Evolutionary conservation across 2,888 invertebrate genomes (phyloP), one percentile per base, ranked within the genome.

Genomic region (Anorthoa munda): DNA sequence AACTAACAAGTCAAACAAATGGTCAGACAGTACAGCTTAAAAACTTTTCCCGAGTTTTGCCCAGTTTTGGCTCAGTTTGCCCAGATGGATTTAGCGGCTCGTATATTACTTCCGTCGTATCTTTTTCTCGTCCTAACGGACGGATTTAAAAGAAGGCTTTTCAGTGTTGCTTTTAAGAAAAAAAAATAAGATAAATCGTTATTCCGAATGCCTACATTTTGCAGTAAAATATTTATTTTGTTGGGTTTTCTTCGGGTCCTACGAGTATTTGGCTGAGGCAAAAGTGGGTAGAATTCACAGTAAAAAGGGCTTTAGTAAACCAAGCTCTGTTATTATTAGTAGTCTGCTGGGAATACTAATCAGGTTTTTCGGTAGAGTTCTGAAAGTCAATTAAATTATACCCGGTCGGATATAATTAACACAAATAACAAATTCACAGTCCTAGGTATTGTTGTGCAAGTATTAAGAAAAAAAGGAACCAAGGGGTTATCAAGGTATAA

Each of bases 51-150:
- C 45, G 56, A 76, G 56, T 72, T 73, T 79, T 56, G 51, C 13
- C 51, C 68, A 67, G 64, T 67, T 64, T 67, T 66, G 13, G 15
- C 56, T 21, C 46, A 65, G 58, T 75, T 76, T 53, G 51, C 55
- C 67, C 65, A 83, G 77, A 77, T 64, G 69, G 81, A 83, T 83
- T 76, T 75, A 74, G 26, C 53, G 17, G 17, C 64, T 75, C 75
- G 75, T 84, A 77, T 72, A 81, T 86, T 75, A 78, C 66, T 76
- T 63, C 50, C 75, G 69, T 66, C 66, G 59, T 75, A 74, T 75
- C 31, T 75, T 75, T 80, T 72, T 65, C 71, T 79, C 31, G 39
- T 63, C 66, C 66, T 55, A 67, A 56, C 68, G 45, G 55, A n/a
- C 51, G 50, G 58, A 59, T 59, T 75, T 39, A n/a, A 66, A 59